phyloP scores from a whole-genome alignment of 2,797 vertebrate species.

The Botia kubotai region DNA sequence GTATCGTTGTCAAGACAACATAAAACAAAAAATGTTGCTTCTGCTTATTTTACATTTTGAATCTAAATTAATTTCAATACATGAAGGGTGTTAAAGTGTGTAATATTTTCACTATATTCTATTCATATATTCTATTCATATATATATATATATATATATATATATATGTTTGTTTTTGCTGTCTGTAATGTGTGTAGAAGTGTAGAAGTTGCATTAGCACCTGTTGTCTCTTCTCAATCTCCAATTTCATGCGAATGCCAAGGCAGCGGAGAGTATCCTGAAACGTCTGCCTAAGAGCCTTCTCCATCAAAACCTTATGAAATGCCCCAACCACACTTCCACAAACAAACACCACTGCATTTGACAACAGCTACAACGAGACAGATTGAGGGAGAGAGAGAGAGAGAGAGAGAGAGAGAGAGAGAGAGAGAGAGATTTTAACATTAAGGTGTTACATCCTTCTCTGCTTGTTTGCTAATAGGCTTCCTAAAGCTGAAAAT shows the following conservation, averaged over 20 bases:
- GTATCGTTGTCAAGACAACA: not conserved
- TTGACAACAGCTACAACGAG: constrained; percentile 85
- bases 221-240: constrained; percentile 96
- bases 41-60: not conserved
- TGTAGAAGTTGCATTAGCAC: constrained; percentile 70
- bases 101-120: not conserved
- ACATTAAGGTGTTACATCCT: constrained; percentile 15
- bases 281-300: constrained; percentile 89
- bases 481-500: not conserved
- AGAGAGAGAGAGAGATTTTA: not conserved
- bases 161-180: not conserved
- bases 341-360: constrained; percentile 87
- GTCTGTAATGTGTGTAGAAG: constrained; percentile 6
- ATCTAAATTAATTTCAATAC: not conserved
- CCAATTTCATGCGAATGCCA: constrained; percentile 91
- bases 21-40: too few species aligned
- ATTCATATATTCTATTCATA: too few species aligned
- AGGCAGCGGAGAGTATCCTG: constrained; percentile 90
- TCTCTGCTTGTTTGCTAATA: constrained; percentile 7
- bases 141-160: not conserved
- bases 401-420: not conserved
- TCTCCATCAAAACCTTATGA: constrained; percentile 94
- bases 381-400: not conserved
- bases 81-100: not conserved
- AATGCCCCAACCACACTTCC: constrained; percentile 90